Evolutionary conservation across 2,797 vertebrate genomes (phyloP).

Genomic region (Poecilia velifera): DNA sequence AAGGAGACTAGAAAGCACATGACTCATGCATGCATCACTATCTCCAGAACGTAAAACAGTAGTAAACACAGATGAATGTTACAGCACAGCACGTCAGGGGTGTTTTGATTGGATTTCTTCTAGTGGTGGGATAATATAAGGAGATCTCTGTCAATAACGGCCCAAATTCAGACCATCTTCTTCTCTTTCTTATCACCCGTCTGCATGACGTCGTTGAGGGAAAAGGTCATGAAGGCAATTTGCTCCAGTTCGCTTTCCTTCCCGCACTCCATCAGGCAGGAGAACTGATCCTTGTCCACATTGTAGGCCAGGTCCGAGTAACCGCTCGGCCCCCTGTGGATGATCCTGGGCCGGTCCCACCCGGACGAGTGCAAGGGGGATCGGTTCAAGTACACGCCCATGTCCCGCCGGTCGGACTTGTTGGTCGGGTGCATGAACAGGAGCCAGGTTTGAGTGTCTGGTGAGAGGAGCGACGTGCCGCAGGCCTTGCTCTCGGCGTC

Average conservation of each 20-base stretch:
- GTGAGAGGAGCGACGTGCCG: conserved; percentile 60
- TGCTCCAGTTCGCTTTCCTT: conserved; percentile 79
- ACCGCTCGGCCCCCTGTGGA: conserved; percentile 86
- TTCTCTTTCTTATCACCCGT: conserved; percentile 65
- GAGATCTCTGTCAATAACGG: conserved; percentile 31
- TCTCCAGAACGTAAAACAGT: conserved; percentile 61
- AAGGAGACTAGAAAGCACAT: conserved; percentile 64
- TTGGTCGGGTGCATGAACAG: conserved; percentile 89
- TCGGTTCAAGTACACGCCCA: conserved; percentile 89
- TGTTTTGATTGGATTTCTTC: conserved; percentile 34
- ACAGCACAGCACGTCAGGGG: conserved; percentile 60
- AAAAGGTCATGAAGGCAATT: conserved; percentile 83
- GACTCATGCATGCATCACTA: conserved; percentile 69
- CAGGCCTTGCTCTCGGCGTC: conserved; percentile 63
- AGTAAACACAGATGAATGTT: conserved; percentile 68
- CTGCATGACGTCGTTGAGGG: conserved; percentile 77
- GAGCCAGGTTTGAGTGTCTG: conserved; percentile 80
- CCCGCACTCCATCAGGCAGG: conserved; percentile 90
- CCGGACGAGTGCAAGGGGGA: conserved; percentile 73
- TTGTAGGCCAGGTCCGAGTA: conserved; percentile 90
- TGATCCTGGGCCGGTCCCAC: conserved; percentile 86
- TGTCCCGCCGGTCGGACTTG: conserved; percentile 75
- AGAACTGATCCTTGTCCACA: conserved; percentile 79
- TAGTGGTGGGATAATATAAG: conserved; percentile 34
- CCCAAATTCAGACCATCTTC: conserved; percentile 47